These are phyloP conservation scores for Aphelenchoides bicaudatus DNA, from an alignment of 2,888 invertebrate genomes.

Conservation along the genomic window DNA sequence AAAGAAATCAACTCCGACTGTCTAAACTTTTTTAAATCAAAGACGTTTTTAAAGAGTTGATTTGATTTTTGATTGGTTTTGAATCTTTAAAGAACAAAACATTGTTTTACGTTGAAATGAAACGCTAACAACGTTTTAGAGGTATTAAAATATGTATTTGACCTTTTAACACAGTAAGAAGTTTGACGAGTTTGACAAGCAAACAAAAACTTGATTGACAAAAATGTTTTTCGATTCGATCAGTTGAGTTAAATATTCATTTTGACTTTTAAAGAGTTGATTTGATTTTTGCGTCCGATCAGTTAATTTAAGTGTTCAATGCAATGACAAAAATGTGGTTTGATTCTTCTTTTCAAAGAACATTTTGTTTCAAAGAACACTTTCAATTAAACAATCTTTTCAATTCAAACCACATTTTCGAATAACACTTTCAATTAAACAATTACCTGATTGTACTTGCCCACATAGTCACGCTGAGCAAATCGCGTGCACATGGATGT, in stretches of 20 bases:
- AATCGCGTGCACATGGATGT: slow-evolving; percentile 64
- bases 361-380: background rate
- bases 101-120: background rate
- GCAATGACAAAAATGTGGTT: background rate
- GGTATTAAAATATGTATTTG: background rate
- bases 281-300: background rate
- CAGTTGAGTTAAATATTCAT: too few relatives aligned
- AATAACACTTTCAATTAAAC: slow-evolving; percentile 10
- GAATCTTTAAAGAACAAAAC: too few relatives aligned
- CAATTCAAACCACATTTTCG: background rate
- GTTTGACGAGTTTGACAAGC: too few relatives aligned
- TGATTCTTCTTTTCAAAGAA: background rate
- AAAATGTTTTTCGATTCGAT: too few relatives aligned
- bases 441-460: slow-evolving; percentile 63
- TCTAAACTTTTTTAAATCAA: slow-evolving; percentile 61
- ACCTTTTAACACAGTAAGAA: background rate
- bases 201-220: too few relatives aligned
- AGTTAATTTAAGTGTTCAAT: too few relatives aligned
- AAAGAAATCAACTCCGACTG: slow-evolving; percentile 73
- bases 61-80: too few relatives aligned
- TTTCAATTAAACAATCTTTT: background rate
- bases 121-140: slow-evolving; percentile 7
- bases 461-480: slow-evolving; percentile 70
- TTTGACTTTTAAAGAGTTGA: background rate
- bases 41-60: too few relatives aligned